Conservation (phyloP, 2,797 vertebrate genomes). For the Rhinella marina region DNA sequence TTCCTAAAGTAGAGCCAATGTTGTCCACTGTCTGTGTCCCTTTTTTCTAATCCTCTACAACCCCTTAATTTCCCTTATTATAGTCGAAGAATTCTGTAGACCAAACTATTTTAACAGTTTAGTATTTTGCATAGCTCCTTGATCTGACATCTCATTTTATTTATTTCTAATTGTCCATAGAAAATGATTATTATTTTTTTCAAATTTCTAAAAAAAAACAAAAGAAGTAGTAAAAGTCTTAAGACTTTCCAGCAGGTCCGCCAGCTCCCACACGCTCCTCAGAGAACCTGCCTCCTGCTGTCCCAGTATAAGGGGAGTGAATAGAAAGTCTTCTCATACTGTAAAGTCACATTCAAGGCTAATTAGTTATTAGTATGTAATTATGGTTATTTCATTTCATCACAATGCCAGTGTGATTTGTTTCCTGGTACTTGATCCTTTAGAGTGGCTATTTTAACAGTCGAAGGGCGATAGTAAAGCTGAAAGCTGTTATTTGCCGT, state of each 20-base stretch:
- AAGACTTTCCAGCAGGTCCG: slow-evolving; percentile 21
- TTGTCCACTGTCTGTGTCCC: too few relatives aligned
- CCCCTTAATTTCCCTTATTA: background rate
- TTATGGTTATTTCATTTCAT: slow-evolving; percentile 59
- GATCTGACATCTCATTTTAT: slow-evolving; percentile 12
- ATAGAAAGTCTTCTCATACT: slow-evolving; percentile 43
- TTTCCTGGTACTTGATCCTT: slow-evolving; percentile 47
- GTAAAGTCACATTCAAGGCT: slow-evolving; percentile 54
- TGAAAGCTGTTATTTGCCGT: slow-evolving; percentile 34
- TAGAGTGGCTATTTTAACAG: slow-evolving; percentile 33
- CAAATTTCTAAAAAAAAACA: background rate
- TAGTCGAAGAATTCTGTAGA: background rate
- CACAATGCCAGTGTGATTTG: slow-evolving; percentile 50
- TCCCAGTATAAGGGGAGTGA: slow-evolving; percentile 37
- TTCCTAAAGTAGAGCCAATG: too few relatives aligned
- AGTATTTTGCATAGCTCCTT: slow-evolving; percentile 14
- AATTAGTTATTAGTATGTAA: slow-evolving; percentile 57
- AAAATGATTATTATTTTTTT: slow-evolving; percentile 31
- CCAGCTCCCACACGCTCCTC: slow-evolving; percentile 22
- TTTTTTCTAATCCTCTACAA: background rate
- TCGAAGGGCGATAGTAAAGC: slow-evolving; percentile 1
- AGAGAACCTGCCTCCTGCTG: slow-evolving; percentile 40
- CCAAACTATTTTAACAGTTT: slow-evolving; percentile 3
- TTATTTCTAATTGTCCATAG: background rate
- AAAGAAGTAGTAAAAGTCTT: background rate